Conservation (phyloP, 2,797 vertebrate genomes). For the Mastacembelus armatus region DNA sequence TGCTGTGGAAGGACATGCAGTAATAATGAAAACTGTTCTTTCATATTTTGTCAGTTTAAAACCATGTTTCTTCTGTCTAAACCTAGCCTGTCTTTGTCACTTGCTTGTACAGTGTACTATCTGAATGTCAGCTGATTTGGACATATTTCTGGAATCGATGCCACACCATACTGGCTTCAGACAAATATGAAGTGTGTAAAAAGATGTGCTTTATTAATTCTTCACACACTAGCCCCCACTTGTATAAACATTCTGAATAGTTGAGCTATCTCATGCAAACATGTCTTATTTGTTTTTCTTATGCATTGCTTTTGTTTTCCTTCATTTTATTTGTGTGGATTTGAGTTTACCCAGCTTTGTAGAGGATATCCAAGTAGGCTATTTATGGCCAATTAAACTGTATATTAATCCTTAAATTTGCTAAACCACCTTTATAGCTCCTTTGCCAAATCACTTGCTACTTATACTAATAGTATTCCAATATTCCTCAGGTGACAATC, state of each 20-base stretch:
- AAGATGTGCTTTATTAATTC: neutral
- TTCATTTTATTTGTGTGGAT: neutral
- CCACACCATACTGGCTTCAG: neutral
- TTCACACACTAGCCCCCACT: neutral
- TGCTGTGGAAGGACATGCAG: neutral
- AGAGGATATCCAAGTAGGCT: conserved; percentile 10
- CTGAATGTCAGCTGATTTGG: too few relatives aligned
- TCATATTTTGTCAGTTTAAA: conserved; percentile 6
- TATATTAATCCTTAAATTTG: conserved; percentile 34
- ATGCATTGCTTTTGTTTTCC: neutral
- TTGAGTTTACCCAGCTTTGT: conserved; percentile 1
- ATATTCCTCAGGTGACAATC: conserved; percentile 25
- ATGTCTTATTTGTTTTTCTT: neutral
- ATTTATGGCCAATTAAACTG: conserved; percentile 25
- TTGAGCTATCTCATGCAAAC: too few relatives aligned
- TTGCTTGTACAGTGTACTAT: too few relatives aligned
- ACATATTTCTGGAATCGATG: conserved; percentile 16
- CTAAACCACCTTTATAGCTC: conserved; percentile 11
- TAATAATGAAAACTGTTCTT: conserved; percentile 1
- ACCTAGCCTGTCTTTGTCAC: neutral
- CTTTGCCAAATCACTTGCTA: conserved; percentile 23
- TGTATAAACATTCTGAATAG: conserved; percentile 18
- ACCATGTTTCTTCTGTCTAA: neutral
- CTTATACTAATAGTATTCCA: conserved; percentile 16
- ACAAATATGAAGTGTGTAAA: conserved; percentile 6